These are phyloP conservation scores for Apodemia hepburni DNA, from an alignment of 2,888 invertebrate genomes.

Conservation along the genomic window DNA sequence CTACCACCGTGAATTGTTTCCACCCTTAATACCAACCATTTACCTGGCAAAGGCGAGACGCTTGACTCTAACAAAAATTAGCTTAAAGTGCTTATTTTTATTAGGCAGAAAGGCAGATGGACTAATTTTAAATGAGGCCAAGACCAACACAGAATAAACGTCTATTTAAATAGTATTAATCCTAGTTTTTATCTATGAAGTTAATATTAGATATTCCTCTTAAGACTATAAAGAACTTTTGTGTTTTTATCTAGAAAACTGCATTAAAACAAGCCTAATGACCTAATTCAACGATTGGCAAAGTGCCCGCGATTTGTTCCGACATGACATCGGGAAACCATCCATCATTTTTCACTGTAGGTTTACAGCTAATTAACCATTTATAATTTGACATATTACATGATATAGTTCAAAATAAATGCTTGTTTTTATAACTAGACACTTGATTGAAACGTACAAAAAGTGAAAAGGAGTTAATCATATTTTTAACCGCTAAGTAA, in stretches of 20 bases:
- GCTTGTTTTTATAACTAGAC: background rate
- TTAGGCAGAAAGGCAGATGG: too few species aligned
- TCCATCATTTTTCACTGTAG: conserved; percentile 32
- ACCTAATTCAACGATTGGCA: conserved; percentile 40
- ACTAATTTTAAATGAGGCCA: too few species aligned
- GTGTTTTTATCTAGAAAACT: conserved; percentile 16
- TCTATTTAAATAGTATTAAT: too few species aligned
- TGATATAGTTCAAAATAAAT: conserved; percentile 6
- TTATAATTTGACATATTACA: conserved; percentile 22
- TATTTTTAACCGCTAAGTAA: too few species aligned
- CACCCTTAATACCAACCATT: too few species aligned
- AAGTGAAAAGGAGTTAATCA: background rate
- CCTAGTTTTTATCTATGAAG: too few species aligned
- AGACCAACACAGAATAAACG: too few species aligned
- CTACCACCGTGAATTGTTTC: too few species aligned
- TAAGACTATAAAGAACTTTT: background rate
- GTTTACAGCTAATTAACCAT: conserved; percentile 29
- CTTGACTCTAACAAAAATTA: too few species aligned
- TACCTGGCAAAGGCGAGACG: too few species aligned
- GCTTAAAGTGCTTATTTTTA: too few species aligned
- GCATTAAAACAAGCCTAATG: conserved; percentile 28
- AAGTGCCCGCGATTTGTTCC: conserved; percentile 38
- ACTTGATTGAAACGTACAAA: background rate
- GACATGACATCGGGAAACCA: conserved; percentile 34
- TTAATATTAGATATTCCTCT: too few species aligned